Base-by-base conservation (phyloP, 2,888 invertebrate genomes). In the Chalcis sispes region DNA sequence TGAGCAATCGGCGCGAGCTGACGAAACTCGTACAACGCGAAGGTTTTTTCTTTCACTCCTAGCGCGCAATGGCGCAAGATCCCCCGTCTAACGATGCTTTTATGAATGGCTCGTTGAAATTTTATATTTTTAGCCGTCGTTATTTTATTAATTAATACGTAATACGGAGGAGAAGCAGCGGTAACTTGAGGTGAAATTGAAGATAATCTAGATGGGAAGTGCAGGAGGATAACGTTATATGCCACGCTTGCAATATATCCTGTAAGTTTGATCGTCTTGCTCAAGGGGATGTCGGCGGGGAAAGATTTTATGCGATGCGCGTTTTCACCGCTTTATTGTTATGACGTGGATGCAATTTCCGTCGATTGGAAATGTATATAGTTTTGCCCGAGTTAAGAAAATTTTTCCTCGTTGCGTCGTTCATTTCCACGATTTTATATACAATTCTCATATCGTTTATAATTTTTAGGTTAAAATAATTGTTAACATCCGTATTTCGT, bases 101-200 rank as follows among this genome's bases (percentile, higher is more conserved):
- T 15, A 42, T 42, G 42, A 42, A 42, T 42, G 32, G 32, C 3
- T 5, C 18, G 32, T 50, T 54, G 20, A 8, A 56, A 54, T 46
- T 65, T 58, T 48, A 48, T 59, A 40, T 65, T 59, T 29, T 61
- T 59, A 29, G 27, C 10, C 36, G 36, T 10, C 36, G 29, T 65
- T 48, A 50, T 73, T 52, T 59, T 73, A 66, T 66, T 66, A 66
- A 66, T 73, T 59, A 66, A 59, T 56, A 50, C 42, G n/a, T n/a
- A n/a, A n/a, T n/a, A n/a, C n/a, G n/a, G n/a, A n/a, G n/a, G n/a
- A n/a, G n/a, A n/a, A n/a, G n/a, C n/a, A n/a, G n/a, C n/a, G n/a
- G n/a, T n/a, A n/a, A n/a, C n/a, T n/a, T n/a, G n/a, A n/a, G n/a
- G n/a, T n/a, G n/a, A n/a, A n/a, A n/a, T n/a, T n/a, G n/a, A n/a